A percentile compares a stretch with the other conserved stretches of the same genome.
phyloP scores from a whole-genome alignment of 2,113 vertebrate species.

The Alces alces region DNA sequence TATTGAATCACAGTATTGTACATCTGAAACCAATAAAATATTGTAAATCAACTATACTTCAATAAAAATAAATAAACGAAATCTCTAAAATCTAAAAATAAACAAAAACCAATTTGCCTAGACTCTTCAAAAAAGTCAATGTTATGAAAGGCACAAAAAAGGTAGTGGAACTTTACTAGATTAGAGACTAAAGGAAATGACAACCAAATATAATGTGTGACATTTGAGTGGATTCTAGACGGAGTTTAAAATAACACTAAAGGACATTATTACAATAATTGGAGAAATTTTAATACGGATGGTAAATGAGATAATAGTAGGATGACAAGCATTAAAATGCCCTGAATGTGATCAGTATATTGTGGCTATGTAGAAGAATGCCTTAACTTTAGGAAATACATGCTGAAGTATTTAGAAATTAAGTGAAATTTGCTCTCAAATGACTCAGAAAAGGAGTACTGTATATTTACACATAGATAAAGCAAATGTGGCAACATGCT shows the following conservation, averaged over 20 bases:
- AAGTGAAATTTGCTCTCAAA: not conserved
- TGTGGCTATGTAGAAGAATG: constrained; percentile 1
- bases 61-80: not conserved
- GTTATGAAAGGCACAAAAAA: not conserved
- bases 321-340: not conserved
- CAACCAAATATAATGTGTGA: not conserved
- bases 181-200: not conserved
- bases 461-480: constrained; percentile 16
- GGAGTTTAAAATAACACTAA: not conserved
- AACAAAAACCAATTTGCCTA: not conserved
- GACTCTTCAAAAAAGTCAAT: not conserved
- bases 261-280: not conserved
- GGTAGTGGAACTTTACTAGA: not conserved
- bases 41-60: not conserved
- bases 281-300: not conserved
- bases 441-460: constrained; percentile 1
- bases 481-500: not conserved
- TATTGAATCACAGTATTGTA: not conserved
- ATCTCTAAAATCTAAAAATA: not conserved
- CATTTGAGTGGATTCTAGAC: not conserved
- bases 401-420: not conserved
- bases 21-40: not conserved
- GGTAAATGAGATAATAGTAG: not conserved
- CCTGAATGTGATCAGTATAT: not conserved
- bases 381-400: not conserved